Evolutionary conservation across 1,140 invertebrate species (phyloP).

Genomic region (Galendromus occidentalis): DNA sequence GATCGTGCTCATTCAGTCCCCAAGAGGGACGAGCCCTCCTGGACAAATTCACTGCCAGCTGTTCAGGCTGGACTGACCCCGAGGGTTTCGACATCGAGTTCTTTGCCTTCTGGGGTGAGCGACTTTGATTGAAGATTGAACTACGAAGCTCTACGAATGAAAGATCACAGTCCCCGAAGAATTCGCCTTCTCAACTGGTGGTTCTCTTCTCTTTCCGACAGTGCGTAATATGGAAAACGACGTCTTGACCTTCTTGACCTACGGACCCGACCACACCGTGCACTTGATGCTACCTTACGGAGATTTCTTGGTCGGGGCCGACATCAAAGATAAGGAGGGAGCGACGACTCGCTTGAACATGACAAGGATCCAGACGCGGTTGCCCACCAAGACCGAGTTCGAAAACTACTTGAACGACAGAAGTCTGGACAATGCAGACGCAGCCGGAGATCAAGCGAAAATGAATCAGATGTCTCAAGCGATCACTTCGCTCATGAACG

Average conservation of each 20-base stretch:
- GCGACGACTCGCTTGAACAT: conserved; percentile 21
- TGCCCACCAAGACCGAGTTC: conserved; percentile 21
- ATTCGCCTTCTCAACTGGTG: neutral
- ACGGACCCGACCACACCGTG: conserved; percentile 20
- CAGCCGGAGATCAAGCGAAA: conserved; percentile 21
- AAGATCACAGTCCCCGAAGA: neutral
- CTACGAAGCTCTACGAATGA: neutral
- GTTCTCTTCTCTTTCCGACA: neutral
- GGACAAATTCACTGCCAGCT: conserved; percentile 21
- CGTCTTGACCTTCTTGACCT: conserved; percentile 19
- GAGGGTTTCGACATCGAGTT: conserved; percentile 21
- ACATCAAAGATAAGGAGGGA: conserved; percentile 24
- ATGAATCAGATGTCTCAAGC: conserved; percentile 24
- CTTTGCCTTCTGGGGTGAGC: conserved; percentile 23
- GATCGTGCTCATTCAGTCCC: conserved; percentile 20
- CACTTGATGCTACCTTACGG: conserved; percentile 21
- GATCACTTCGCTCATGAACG: conserved; percentile 21
- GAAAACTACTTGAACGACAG: conserved; percentile 20
- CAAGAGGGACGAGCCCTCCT: conserved; percentile 21
- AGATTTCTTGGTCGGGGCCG: conserved; percentile 21
- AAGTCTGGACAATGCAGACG: conserved; percentile 21
- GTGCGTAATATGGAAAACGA: conserved; percentile 18
- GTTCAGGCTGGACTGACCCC: conserved; percentile 24
- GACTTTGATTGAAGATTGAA: neutral
- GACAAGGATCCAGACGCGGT: conserved; percentile 17